Conservation (phyloP, 2,888 invertebrate species). For the Cheilosia variabilis region DNA sequence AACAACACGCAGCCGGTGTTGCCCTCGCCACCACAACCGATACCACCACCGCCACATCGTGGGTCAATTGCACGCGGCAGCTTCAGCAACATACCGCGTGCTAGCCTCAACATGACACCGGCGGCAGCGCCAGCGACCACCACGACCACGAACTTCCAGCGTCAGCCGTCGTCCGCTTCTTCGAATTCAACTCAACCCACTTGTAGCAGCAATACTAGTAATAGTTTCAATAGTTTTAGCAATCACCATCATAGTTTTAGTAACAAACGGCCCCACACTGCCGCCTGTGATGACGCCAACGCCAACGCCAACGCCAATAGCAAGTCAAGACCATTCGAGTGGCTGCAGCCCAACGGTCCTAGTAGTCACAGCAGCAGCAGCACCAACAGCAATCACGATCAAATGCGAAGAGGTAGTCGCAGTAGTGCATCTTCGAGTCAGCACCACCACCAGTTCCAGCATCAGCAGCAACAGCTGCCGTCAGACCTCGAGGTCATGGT, state of each 20-base stretch:
- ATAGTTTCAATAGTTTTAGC: constrained; percentile 75
- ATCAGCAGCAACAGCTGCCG: constrained; percentile 79
- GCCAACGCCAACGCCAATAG: constrained; percentile 60
- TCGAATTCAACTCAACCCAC: constrained; percentile 64
- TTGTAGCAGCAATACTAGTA: constrained; percentile 73
- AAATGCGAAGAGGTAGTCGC: constrained; percentile 76
- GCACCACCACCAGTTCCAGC: constrained; percentile 50
- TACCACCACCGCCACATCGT: constrained; percentile 77
- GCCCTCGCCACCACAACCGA: constrained; percentile 77
- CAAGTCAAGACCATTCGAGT: constrained; percentile 63
- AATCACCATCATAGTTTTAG: constrained; percentile 75
- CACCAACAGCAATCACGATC: constrained; percentile 55
- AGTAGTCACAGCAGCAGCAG: constrained; percentile 64
- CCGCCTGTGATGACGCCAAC: constrained; percentile 76
- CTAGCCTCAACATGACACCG: constrained; percentile 79
- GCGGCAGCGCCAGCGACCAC: neutral
- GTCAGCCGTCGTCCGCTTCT: constrained; percentile 60
- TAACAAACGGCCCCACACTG: constrained; percentile 77
- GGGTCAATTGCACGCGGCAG: constrained; percentile 79
- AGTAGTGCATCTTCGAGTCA: constrained; percentile 72
- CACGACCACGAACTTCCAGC: constrained; percentile 73
- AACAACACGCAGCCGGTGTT: constrained; percentile 76
- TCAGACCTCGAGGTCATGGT: constrained; percentile 83
- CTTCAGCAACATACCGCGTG: constrained; percentile 83
- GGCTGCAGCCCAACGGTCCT: constrained; percentile 68